Evolutionary conservation across 2,888 invertebrate genomes (phyloP).

Genomic region (Lepetodrilus schrolli): DNA sequence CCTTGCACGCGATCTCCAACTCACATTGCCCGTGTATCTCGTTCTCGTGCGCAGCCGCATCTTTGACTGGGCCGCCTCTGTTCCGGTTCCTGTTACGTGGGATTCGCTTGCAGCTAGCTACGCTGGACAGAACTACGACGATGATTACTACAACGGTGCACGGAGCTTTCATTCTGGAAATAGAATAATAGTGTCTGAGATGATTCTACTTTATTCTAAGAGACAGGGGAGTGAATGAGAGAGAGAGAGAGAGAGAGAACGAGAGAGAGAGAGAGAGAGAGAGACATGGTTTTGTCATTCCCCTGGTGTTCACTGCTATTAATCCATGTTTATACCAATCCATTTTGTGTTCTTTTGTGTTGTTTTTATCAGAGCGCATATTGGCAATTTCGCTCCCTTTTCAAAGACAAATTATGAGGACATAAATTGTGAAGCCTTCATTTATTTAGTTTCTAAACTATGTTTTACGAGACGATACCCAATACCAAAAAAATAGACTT

Average conservation of each 20-base stretch:
- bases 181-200: neutral
- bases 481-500: no score
- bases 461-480: no score
- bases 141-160: slow-evolving; percentile 12
- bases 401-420: no score
- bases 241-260: neutral
- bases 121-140: slow-evolving; percentile 4
- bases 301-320: no score
- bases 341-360: no score
- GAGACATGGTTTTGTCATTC: no score
- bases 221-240: neutral
- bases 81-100: slow-evolving; percentile 37
- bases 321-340: no score
- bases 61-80: slow-evolving; percentile 35
- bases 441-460: no score
- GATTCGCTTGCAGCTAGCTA: slow-evolving; percentile 13
- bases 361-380: no score
- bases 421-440: no score
- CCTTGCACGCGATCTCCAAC: slow-evolving; percentile 56
- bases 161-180: slow-evolving; percentile 7
- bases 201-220: no score
- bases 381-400: no score
- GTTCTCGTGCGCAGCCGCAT: slow-evolving; percentile 34
- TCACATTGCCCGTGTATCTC: slow-evolving; percentile 48
- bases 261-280: neutral